Conservation (phyloP, 2,113 vertebrate species). For the Dryoscopus gambensis region DNA sequence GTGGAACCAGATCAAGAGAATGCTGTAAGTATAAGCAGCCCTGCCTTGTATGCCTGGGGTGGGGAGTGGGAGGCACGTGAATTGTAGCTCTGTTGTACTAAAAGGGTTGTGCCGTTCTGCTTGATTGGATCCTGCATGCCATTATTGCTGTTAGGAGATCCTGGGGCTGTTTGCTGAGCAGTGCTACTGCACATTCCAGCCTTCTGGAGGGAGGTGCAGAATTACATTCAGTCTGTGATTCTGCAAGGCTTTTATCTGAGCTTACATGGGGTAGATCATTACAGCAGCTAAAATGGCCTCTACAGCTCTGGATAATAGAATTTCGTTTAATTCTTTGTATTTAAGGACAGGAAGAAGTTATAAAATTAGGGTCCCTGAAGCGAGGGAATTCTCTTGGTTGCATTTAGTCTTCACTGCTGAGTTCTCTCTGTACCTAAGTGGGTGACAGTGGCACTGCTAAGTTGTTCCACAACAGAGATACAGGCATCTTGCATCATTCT, state of each 20-base stretch:
- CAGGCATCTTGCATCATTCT: neutral
- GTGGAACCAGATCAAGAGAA: constrained; percentile 76
- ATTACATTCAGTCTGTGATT: neutral
- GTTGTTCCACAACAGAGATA: neutral
- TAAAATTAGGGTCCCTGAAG: neutral
- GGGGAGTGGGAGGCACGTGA: rapidly evolving
- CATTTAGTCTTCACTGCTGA: neutral
- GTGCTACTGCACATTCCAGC: neutral
- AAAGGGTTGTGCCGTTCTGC: neutral
- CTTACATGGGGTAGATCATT: neutral
- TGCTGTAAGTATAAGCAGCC: constrained; percentile 70
- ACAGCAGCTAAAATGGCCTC: neutral
- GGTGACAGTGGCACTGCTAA: neutral
- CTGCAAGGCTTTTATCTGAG: neutral
- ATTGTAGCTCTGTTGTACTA: neutral
- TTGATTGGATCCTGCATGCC: neutral
- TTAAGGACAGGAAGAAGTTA: neutral
- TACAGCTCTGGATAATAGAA: neutral
- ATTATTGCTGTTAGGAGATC: neutral
- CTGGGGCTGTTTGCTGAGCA: neutral
- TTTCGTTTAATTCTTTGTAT: neutral
- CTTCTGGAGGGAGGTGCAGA: neutral
- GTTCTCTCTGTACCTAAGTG: neutral
- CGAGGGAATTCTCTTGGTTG: neutral
- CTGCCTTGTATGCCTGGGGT: neutral